phyloP scores from a whole-genome alignment of 2,113 vertebrate species.

The Lycaon pictus region DNA sequence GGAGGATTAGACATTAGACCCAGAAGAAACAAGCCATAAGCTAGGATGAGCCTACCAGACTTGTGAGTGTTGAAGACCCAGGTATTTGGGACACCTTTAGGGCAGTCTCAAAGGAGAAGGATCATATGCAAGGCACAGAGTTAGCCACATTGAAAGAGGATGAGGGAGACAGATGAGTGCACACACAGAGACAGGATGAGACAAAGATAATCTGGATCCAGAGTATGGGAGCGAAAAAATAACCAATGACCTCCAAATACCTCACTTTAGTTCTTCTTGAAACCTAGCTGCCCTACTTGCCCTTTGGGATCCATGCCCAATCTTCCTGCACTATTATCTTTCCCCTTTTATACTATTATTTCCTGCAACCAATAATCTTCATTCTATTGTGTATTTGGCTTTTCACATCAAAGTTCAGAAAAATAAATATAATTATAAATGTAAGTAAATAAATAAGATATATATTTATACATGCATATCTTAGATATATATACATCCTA shows the following conservation, averaged over 20 bases:
- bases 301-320: not conserved
- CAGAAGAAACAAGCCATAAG: not conserved
- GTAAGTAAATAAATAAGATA: not conserved
- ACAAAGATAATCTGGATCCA: not conserved
- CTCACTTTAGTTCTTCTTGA: not conserved
- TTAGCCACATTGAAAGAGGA: not conserved
- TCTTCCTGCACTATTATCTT: not conserved
- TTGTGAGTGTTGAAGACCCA: not conserved
- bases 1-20: not conserved
- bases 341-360: not conserved
- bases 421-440: not conserved
- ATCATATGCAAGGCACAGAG: not conserved
- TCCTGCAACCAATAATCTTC: not conserved
- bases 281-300: not conserved
- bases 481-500: not conserved
- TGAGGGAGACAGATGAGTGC: not conserved
- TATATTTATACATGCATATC: not conserved
- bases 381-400: not conserved
- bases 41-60: not conserved
- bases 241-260: not conserved
- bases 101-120: not conserved
- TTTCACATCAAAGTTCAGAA: constrained; percentile 7
- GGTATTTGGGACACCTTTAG: not conserved
- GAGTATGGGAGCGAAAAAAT: not conserved
- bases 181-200: not conserved